A percentile compares a stretch with the other conserved stretches of the same genome.
These are phyloP conservation scores for Sitobion miscanthi DNA, from an alignment of 1,140 invertebrate species.

Conservation along the genomic window DNA sequence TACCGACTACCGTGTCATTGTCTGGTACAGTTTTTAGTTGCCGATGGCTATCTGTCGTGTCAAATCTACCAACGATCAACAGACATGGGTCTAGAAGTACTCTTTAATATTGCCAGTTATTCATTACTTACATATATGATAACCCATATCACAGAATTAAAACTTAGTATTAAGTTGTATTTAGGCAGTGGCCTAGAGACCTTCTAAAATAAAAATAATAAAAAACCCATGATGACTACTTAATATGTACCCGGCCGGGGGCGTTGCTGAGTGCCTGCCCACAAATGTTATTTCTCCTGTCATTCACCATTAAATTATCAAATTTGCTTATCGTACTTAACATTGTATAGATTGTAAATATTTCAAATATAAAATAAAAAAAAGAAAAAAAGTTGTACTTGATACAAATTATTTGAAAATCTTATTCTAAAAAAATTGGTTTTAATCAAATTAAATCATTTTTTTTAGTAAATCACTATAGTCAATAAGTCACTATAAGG, in stretches of 20 bases:
- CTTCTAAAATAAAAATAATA: too few relatives aligned
- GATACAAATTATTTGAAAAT: not conserved
- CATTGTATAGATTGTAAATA: too few relatives aligned
- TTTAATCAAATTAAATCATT: not conserved
- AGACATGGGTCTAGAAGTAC: slow-evolving; percentile 95
- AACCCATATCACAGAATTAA: slow-evolving; percentile 88
- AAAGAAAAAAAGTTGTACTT: not conserved
- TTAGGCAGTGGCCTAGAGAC: too few relatives aligned
- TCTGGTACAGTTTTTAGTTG: slow-evolving; percentile 94
- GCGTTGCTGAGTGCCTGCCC: too few relatives aligned
- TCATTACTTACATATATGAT: slow-evolving; percentile 95
- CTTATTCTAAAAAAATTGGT: not conserved
- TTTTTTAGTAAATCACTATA: not conserved
- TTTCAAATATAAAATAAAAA: too few relatives aligned
- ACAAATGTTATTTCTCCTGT: too few relatives aligned
- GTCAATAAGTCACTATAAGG: too few relatives aligned
- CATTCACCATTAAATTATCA: too few relatives aligned
- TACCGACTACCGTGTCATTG: slow-evolving; percentile 79
- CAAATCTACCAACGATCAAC: slow-evolving; percentile 96
- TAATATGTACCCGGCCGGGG: too few relatives aligned
- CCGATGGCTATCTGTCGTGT: slow-evolving; percentile 82
- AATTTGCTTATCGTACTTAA: too few relatives aligned
- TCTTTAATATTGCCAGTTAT: slow-evolving; percentile 96
- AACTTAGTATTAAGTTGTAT: slow-evolving; percentile 62
- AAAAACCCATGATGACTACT: too few relatives aligned